phyloP scores from a whole-genome alignment of 2,888 invertebrate genomes.

The Drosophila kambysellisi region DNA sequence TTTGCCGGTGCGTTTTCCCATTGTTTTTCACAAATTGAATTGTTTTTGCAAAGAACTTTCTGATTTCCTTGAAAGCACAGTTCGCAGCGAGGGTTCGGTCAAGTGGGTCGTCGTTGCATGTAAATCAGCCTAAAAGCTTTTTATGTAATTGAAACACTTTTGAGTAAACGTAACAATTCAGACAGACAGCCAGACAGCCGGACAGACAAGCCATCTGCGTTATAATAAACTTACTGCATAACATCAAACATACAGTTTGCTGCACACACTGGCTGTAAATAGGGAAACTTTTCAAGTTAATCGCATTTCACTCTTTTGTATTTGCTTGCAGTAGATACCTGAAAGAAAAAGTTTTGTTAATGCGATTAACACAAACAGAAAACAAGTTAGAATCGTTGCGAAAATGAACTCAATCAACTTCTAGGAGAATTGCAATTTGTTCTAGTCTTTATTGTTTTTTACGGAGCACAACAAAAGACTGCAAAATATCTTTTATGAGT shows the following conservation, averaged over 20 bases:
- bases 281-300: slow-evolving; percentile 26
- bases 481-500: not conserved
- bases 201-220: slow-evolving; percentile 37
- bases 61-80: slow-evolving; percentile 55
- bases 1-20: slow-evolving; percentile 33
- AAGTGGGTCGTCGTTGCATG: slow-evolving; percentile 20
- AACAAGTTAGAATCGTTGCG: slow-evolving; percentile 2
- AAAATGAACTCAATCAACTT: not conserved
- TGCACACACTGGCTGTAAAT: not conserved
- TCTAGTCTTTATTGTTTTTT: not conserved
- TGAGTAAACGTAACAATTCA: slow-evolving; percentile 53
- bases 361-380: not conserved
- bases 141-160: slow-evolving; percentile 72
- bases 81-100: slow-evolving; percentile 6
- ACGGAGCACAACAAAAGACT: not conserved
- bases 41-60: slow-evolving; percentile 66
- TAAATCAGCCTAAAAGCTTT: slow-evolving; percentile 66
- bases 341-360: not conserved
- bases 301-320: slow-evolving; percentile 13
- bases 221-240: slow-evolving; percentile 46
- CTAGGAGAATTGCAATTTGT: not conserved
- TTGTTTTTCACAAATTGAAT: slow-evolving; percentile 72
- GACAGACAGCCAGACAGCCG: slow-evolving; percentile 22
- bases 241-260: slow-evolving; percentile 6
- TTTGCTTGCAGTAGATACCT: slow-evolving; percentile 2